These are phyloP conservation scores for Stomatorhinus ivindoensis DNA, from an alignment of 2,113 vertebrate species.

Conservation along the genomic window DNA sequence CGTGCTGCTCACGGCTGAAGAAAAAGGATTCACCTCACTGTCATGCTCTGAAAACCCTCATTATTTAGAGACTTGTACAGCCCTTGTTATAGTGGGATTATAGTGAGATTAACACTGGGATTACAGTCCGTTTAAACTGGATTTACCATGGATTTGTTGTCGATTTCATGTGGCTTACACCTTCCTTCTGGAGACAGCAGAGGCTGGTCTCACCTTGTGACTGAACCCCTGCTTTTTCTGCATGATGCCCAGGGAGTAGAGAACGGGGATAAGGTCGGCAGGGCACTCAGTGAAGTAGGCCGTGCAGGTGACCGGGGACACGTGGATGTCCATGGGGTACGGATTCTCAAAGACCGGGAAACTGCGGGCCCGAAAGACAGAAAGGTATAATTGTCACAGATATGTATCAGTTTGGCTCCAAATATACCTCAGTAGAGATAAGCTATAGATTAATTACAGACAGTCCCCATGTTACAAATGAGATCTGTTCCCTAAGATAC, in stretches of 20 bases:
- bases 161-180: neutral
- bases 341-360: conserved; percentile 99
- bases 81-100: neutral
- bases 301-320: conserved; percentile 95
- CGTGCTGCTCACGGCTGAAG: neutral
- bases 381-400: neutral
- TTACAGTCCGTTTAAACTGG: neutral
- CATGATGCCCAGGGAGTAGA: conserved; percentile 94
- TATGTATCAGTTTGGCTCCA: neutral
- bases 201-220: conserved; percentile 73
- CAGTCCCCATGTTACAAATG: neutral
- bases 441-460: neutral
- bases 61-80: neutral
- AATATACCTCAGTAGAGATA: neutral
- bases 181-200: neutral
- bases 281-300: conserved; percentile 96
- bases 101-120: neutral
- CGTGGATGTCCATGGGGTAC: conserved; percentile 96
- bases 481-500: neutral
- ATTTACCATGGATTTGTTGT: neutral
- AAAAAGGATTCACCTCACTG: neutral
- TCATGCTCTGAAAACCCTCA: neutral
- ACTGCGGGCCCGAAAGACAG: conserved; percentile 48
- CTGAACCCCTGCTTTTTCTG: conserved; percentile 97
- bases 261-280: conserved; percentile 88